Base-by-base conservation (phyloP, 35 echinoderm and acorn worm genomes). In the Heliocidaris tuberculata region DNA sequence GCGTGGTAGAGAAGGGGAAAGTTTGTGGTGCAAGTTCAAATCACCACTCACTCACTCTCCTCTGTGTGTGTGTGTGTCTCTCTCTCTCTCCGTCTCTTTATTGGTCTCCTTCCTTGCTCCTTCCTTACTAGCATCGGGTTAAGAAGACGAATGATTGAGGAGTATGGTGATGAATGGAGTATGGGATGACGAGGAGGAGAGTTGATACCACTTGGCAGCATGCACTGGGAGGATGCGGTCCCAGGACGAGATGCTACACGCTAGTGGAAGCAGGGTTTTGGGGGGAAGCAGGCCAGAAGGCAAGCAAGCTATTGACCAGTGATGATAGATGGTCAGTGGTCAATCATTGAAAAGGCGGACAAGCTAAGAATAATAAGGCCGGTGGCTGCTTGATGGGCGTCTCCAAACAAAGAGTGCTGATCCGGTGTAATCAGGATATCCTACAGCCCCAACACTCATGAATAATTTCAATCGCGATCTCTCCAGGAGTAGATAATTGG, bases 121-220 rank as follows among this genome's bases (percentile, higher is more conserved):
- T 78, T 78, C 65, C 65, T 78, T n/a, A 24, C 65, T 19, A 24
- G 65, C 1, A 7, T 56, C 5, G 65, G 65, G 65, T 78, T 19
- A 78, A 19, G 65, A 78, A 78, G 65, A 78, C 65, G 65, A 78
- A 78, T 78, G 65, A 78, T 19, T 78, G 65, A 78, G 65, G 65
- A 78, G 65, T 78, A 4, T 4, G 65, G 65, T 78, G 65, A 78
- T 78, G 65, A 78, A 78, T 78, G 27, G 65, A 78, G 65, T 78
- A n/a, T 78, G 19, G 65, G 65, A 78, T 78, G 65, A 78, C 65
- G 8, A n/a, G 65, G 21, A 78, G 65, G 21, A n/a, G 65, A 19
- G 65, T 78, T 78, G 27, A 78, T 78, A 24, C 24, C 65, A 78
- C 65, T 78, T 78, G 65, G 65, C 65, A 78, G 65, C 65, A 78